Evolutionary conservation across 2,888 invertebrate genomes (phyloP).

Genomic region (Nemotelus pantherinus): DNA sequence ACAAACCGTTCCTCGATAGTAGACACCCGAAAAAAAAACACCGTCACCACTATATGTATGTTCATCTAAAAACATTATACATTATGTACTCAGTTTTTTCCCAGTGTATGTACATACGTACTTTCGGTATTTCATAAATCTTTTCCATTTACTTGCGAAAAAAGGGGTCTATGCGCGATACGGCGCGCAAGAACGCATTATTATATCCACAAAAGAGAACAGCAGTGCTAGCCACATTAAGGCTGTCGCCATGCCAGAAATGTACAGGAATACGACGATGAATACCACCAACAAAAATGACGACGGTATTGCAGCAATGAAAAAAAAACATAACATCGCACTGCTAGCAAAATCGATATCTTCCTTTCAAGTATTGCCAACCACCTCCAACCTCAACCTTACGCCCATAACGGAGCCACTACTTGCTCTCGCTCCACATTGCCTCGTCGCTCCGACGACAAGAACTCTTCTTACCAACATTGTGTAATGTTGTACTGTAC

Average conservation of each 20-base stretch:
- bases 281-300: conserved; percentile 24
- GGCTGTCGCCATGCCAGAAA: conserved; percentile 21
- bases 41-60: too few relatives aligned
- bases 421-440: not conserved
- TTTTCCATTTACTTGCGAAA: conserved; percentile 24
- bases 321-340: conserved; percentile 37
- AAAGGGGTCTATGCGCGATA: conserved; percentile 23
- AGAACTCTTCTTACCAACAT: conserved; percentile 1
- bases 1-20: too few relatives aligned
- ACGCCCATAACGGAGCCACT: not conserved
- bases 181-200: conserved; percentile 40
- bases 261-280: conserved; percentile 5
- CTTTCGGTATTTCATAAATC: conserved; percentile 22
- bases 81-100: not conserved
- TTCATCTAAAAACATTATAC: not conserved
- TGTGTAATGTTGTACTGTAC: conserved; percentile 4
- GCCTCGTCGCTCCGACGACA: not conserved
- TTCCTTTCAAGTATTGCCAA: conserved; percentile 32
- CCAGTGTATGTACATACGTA: too few relatives aligned
- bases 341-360: conserved; percentile 37
- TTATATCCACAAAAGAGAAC: conserved; percentile 22
- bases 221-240: conserved; percentile 19
- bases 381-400: not conserved
- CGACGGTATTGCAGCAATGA: conserved; percentile 21
- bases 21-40: too few relatives aligned